phyloP scores from a whole-genome alignment of 2,113 vertebrate genomes.

The Oenanthe oenanthe region DNA sequence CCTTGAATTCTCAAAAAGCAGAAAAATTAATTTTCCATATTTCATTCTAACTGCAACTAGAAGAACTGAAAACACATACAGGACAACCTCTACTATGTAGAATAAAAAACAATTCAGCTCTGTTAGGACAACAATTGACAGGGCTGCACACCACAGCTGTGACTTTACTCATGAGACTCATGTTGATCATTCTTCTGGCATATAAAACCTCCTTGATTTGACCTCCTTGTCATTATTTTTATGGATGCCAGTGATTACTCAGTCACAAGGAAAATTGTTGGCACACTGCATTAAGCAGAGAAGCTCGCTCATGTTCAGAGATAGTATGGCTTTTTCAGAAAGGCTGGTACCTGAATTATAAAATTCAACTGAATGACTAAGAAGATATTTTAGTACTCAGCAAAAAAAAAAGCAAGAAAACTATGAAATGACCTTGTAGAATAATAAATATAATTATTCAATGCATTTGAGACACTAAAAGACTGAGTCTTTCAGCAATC shows the following conservation, averaged over 20 bases:
- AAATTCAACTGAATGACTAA: neutral
- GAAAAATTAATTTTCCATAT: neutral
- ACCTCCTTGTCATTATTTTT: conserved; percentile 9
- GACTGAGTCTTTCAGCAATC: neutral
- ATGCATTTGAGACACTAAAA: neutral
- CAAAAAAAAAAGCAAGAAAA: neutral
- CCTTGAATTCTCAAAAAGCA: neutral
- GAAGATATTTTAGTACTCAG: neutral
- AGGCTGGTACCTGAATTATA: neutral
- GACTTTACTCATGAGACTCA: conserved; percentile 5
- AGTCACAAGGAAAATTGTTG: conserved; percentile 2
- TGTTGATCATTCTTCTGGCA: neutral
- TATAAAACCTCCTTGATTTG: conserved; percentile 40
- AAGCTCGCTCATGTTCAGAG: neutral
- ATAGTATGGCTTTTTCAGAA: neutral
- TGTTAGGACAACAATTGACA: conserved; percentile 12
- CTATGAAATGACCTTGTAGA: neutral
- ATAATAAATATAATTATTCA: neutral
- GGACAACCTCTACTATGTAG: neutral
- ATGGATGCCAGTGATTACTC: conserved; percentile 13
- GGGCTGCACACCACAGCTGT: conserved; percentile 7
- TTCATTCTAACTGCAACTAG: neutral
- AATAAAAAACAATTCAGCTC: conserved; percentile 31
- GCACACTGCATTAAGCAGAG: neutral
- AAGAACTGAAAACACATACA: conserved; percentile 20